phyloP scores from a whole-genome alignment of 2,113 vertebrate species.

The Mastomys natalensis region DNA sequence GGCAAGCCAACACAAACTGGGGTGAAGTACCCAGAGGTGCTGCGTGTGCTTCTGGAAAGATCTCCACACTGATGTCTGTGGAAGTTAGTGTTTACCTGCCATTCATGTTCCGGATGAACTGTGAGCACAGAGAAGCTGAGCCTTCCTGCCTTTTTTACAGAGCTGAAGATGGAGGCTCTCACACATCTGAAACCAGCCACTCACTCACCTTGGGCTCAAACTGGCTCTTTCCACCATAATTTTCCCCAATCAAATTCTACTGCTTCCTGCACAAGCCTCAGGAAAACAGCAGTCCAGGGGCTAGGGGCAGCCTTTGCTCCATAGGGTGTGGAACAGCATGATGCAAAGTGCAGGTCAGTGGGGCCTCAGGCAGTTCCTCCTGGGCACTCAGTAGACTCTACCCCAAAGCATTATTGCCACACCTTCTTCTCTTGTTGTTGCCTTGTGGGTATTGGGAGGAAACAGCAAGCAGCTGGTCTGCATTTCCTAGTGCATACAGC shows the following conservation, averaged over 20 bases:
- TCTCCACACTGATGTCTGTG: neutral
- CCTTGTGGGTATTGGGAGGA: constrained; percentile 29
- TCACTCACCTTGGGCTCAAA: neutral
- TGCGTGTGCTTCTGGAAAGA: neutral
- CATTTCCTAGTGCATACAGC: constrained; percentile 53
- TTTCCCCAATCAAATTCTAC: neutral
- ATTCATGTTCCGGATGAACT: neutral
- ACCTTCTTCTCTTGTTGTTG: constrained; percentile 69
- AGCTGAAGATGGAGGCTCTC: neutral
- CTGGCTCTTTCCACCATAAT: neutral
- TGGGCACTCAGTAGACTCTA: neutral
- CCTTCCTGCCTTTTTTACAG: neutral
- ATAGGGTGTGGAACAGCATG: neutral
- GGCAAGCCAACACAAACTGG: neutral
- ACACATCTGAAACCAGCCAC: neutral
- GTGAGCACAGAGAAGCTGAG: neutral
- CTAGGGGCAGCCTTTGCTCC: neutral
- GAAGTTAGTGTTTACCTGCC: no score
- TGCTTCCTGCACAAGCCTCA: neutral
- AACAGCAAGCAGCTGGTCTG: constrained; percentile 57
- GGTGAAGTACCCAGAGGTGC: neutral
- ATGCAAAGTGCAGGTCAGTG: neutral
- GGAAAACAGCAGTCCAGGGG: neutral
- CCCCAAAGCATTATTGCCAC: neutral
- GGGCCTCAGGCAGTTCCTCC: neutral